A percentile compares a stretch with the other conserved stretches of the same genome.
These are phyloP conservation scores for Eupithecia subfuscata DNA, from an alignment of 2,888 invertebrate genomes.

Conservation along the genomic window DNA sequence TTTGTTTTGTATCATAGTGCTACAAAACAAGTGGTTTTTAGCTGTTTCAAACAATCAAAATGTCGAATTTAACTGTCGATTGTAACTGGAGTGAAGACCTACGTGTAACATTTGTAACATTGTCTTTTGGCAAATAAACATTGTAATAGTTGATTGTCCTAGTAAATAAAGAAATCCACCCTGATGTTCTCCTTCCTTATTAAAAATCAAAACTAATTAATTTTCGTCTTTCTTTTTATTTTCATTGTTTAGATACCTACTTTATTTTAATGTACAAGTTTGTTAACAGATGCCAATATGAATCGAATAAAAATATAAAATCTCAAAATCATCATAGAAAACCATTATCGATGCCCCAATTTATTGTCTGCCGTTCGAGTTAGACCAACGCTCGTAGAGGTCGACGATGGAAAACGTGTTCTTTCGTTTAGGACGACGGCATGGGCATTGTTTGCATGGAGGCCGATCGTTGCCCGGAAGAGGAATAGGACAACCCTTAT, in stretches of 20 bases:
- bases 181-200: neutral
- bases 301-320: neutral
- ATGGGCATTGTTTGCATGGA: conserved; percentile 55
- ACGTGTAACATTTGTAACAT: no score
- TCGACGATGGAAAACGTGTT: conserved; percentile 43
- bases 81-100: no score
- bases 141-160: no score
- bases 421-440: conserved; percentile 54
- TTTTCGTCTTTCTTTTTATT: neutral
- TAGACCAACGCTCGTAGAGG: neutral
- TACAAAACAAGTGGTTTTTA: no score
- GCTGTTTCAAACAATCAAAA: no score
- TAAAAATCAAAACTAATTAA: neutral
- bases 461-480: conserved; percentile 49
- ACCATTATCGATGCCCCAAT: neutral
- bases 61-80: no score
- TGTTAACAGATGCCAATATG: neutral
- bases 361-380: neutral
- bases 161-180: no score
- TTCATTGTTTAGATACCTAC: neutral
- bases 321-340: neutral
- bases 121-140: no score
- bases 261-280: no score
- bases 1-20: no score
- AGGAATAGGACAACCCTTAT: conserved; percentile 57